Conservation (phyloP, 2,888 invertebrate species). For the Carpatolechia fugitivella region DNA sequence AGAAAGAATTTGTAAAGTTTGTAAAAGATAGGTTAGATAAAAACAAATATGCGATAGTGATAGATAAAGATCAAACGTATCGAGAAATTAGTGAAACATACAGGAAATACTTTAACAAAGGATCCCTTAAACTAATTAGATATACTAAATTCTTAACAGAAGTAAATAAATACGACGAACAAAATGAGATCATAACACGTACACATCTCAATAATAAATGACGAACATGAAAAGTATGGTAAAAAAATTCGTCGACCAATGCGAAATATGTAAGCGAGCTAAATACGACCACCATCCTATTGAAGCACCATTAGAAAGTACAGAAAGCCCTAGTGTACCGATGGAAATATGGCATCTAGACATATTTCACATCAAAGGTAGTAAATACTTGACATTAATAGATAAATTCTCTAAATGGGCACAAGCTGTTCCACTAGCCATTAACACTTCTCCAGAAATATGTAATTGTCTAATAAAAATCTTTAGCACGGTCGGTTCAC, state of each 20-base stretch:
- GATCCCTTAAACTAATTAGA: background rate
- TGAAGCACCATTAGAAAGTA: background rate
- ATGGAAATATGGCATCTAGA: background rate
- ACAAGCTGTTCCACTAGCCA: constrained; percentile 9
- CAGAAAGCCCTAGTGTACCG: background rate
- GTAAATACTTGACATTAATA: too few relatives aligned
- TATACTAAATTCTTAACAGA: background rate
- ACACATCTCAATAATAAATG: too few relatives aligned
- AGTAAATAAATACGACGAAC: background rate
- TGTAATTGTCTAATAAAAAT: too few relatives aligned
- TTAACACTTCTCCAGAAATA: constrained; percentile 14
- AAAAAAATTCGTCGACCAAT: background rate
- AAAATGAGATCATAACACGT: too few relatives aligned
- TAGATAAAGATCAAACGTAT: too few relatives aligned
- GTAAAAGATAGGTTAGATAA: too few relatives aligned
- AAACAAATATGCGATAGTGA: too few relatives aligned
- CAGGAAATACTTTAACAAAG: background rate
- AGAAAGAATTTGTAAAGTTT: too few relatives aligned
- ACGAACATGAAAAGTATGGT: too few relatives aligned
- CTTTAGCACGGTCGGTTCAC: too few relatives aligned
- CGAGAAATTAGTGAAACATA: too few relatives aligned
- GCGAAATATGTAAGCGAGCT: background rate
- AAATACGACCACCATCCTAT: background rate
- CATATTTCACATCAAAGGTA: background rate
- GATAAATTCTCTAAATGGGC: too few relatives aligned